These are phyloP conservation scores for Calliopsis andreniformis DNA, from an alignment of 1,140 invertebrate species.

Conservation along the genomic window DNA sequence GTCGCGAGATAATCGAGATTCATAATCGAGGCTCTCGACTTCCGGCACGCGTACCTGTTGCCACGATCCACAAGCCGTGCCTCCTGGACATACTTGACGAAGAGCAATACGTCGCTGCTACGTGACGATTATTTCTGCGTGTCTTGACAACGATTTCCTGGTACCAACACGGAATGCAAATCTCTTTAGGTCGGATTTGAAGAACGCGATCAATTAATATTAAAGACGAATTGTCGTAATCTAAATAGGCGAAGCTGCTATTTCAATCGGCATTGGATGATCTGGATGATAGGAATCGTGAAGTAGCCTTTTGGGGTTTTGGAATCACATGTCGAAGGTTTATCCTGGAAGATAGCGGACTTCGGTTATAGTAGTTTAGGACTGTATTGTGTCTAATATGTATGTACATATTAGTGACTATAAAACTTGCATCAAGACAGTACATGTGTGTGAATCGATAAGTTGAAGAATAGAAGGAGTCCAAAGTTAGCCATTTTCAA, in stretches of 20 bases:
- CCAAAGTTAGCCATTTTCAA: no score
- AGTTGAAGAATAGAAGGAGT: no score
- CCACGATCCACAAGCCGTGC: constrained; percentile 23
- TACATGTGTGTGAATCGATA: not conserved
- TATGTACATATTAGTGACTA: no score
- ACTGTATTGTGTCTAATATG: no score
- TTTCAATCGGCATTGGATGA: constrained; percentile 52
- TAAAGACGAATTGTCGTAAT: constrained; percentile 46
- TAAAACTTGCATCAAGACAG: no score
- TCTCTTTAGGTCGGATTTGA: constrained; percentile 10
- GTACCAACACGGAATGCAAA: constrained; percentile 58
- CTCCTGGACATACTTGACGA: constrained; percentile 50
- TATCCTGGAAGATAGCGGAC: no score
- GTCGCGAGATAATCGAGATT: constrained; percentile 49
- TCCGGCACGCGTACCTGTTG: constrained; percentile 59
- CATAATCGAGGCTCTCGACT: constrained; percentile 45
- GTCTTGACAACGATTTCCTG: constrained; percentile 60
- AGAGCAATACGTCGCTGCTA: constrained; percentile 49
- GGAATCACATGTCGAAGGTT: constrained; percentile 38
- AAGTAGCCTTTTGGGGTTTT: constrained; percentile 50
- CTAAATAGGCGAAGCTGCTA: constrained; percentile 36
- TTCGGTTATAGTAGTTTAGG: no score
- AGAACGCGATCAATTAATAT: constrained; percentile 59
- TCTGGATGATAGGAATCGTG: constrained; percentile 55
- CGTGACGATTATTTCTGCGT: constrained; percentile 67